Base-by-base conservation (phyloP, 2,797 vertebrate genomes). In the Pseudomugil tenellus region DNA sequence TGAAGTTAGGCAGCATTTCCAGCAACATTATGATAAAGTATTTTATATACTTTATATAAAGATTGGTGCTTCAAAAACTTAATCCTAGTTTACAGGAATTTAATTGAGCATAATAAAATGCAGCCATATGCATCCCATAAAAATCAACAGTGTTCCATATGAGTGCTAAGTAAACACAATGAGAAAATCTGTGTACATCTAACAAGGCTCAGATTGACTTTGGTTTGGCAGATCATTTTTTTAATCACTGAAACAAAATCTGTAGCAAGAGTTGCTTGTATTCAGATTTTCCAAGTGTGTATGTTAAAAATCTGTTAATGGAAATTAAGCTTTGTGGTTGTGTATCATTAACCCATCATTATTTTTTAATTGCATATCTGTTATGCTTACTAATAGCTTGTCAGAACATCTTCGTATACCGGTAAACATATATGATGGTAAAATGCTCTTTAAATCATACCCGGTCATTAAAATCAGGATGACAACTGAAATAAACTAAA, bases 41-140 rank as follows among this genome's bases (percentile, higher is more conserved):
- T 74, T 77, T 26, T 39, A 17, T 76, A 79, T 56, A 67, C 19
- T 5, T 83, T 76, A 53, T 82, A 66, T 81, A 82, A 83, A 67
- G 77, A 83, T 80, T 64, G 80, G 69, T 26, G 29, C 80, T 79
- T 63, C 53, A 69, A 87, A 86, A 90, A 84, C 80, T 89, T 89
- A 89, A 92, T 90, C 86, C 89, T 80, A 72, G 81, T 91, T 92
- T 91, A 87, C 85, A 87, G 83, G 68, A 54, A 80, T 88, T 92
- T 90, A 90, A 92, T 88, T 87, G 84, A 90, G 77, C 85, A 76
- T 76, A 86, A 76, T 91, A 91, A 94, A 90, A 87, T 61, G 82
- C 72, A 78, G 83, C 86, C 91, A 92, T 89, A 90, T 92, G 91
- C 73, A 74, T 70, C 79, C 77, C 77, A 80, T 89, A 89, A 91